Conservation (phyloP, 2,888 invertebrate species). For the Ichneumoninae sp. region DNA sequence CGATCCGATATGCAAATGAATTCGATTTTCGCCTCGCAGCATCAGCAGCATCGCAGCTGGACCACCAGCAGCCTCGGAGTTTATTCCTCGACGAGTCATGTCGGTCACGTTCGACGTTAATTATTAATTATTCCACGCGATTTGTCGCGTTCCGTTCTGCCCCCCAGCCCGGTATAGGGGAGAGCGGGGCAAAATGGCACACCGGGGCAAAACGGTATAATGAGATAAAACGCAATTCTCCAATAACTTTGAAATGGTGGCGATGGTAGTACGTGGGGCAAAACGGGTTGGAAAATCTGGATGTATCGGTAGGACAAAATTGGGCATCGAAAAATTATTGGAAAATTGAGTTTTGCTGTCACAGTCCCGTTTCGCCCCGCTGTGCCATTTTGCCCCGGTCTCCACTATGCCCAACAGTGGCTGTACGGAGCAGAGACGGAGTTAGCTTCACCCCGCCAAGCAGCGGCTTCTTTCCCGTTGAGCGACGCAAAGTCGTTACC, state of each 20-base stretch:
- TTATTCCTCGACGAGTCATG: conserved; percentile 54
- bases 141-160: conserved; percentile 63
- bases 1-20: conserved; percentile 51
- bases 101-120: conserved; percentile 72
- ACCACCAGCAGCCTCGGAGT: conserved; percentile 23
- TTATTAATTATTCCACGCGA: conserved; percentile 75
- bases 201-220: too few relatives aligned
- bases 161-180: conserved; percentile 7
- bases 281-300: too few relatives aligned
- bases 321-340: too few relatives aligned
- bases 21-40: conserved; percentile 25
- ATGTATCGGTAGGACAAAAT: too few relatives aligned
- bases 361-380: too few relatives aligned
- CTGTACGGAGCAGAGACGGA: conserved; percentile 8
- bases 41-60: conserved; percentile 31
- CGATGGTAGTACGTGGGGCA: too few relatives aligned
- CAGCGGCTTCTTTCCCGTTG: conserved; percentile 51
- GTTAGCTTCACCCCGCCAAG: conserved; percentile 34
- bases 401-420: not conserved
- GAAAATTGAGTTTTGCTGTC: too few relatives aligned
- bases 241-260: too few relatives aligned
- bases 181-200: too few relatives aligned
- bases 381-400: too few relatives aligned
- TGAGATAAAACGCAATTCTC: too few relatives aligned
- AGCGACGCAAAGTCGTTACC: conserved; percentile 54